These are phyloP conservation scores for Bradypodion pumilum DNA, from an alignment of 2,797 vertebrate genomes.

Conservation along the genomic window DNA sequence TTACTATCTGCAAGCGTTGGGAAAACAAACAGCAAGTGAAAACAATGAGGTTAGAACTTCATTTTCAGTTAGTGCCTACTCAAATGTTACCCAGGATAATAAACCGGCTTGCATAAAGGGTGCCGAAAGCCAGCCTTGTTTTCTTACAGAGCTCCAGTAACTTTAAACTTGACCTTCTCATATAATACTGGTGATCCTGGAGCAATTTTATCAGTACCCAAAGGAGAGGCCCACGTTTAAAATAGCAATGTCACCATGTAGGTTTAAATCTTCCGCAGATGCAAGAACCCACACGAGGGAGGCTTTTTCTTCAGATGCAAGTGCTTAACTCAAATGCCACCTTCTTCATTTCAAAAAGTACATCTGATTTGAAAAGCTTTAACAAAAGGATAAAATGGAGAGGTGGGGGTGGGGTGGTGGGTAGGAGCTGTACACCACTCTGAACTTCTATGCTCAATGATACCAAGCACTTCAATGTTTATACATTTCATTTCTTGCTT, in stretches of 20 bases:
- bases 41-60: slow-evolving; percentile 51
- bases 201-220: slow-evolving; percentile 60
- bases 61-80: slow-evolving; percentile 58
- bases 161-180: slow-evolving; percentile 77
- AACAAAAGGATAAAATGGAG: not conserved
- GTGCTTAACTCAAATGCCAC: not conserved
- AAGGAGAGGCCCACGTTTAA: slow-evolving; percentile 65
- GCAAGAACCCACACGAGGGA: slow-evolving; percentile 1
- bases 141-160: slow-evolving; percentile 72
- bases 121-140: slow-evolving; percentile 62
- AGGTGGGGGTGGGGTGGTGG: not conserved
- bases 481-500: too few relatives aligned
- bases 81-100: slow-evolving; percentile 53
- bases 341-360: not conserved
- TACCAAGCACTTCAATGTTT: too few relatives aligned
- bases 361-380: not conserved
- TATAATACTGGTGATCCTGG: slow-evolving; percentile 70
- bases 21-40: slow-evolving; percentile 37
- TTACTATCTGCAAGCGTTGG: slow-evolving; percentile 57
- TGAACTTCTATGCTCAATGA: too few relatives aligned
- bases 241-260: slow-evolving; percentile 65
- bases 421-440: too few relatives aligned
- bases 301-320: not conserved
- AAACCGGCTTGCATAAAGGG: slow-evolving; percentile 56
- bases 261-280: slow-evolving; percentile 48